A percentile compares a stretch with the other conserved stretches of the same genome.
Evolutionary conservation across 1,140 invertebrate species (phyloP).

Genomic region (Drosophila repleta): DNA sequence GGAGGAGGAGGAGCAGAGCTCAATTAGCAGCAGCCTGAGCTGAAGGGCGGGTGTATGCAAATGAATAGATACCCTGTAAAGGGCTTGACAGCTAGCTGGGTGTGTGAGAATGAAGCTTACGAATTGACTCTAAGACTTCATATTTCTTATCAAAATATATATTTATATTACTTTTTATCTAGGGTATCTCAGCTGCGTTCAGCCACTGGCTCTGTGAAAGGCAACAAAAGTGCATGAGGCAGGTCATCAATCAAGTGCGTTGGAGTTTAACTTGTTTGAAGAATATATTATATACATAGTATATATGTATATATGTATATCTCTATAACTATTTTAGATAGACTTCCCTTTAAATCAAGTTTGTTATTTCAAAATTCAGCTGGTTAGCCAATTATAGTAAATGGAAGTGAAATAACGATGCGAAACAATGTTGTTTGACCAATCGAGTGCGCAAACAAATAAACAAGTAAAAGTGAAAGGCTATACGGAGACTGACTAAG

Average conservation of each 20-base stretch:
- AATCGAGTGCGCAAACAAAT: constrained; percentile 3
- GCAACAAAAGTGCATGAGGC: background rate
- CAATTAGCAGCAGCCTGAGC: constrained; percentile 11
- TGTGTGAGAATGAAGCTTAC: no score
- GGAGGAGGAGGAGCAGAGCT: constrained; percentile 1
- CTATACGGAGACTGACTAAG: no score
- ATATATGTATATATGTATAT: no score
- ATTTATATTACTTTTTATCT: no score
- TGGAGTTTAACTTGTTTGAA: constrained; percentile 1
- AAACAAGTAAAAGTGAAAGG: background rate
- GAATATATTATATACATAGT: background rate
- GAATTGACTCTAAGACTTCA: no score
- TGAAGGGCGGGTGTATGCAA: background rate
- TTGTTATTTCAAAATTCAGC: constrained; percentile 7
- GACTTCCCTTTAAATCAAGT: background rate
- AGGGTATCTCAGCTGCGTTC: constrained; percentile 5
- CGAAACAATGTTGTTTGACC: background rate
- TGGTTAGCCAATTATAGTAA: background rate
- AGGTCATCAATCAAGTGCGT: constrained; percentile 6
- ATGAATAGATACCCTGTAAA: background rate
- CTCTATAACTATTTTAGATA: background rate
- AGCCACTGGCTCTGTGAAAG: no score
- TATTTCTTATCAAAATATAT: no score
- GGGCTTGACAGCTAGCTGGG: no score
- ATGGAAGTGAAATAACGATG: background rate